Conservation (phyloP, 2,797 vertebrate species). For the Paguma larvata region DNA sequence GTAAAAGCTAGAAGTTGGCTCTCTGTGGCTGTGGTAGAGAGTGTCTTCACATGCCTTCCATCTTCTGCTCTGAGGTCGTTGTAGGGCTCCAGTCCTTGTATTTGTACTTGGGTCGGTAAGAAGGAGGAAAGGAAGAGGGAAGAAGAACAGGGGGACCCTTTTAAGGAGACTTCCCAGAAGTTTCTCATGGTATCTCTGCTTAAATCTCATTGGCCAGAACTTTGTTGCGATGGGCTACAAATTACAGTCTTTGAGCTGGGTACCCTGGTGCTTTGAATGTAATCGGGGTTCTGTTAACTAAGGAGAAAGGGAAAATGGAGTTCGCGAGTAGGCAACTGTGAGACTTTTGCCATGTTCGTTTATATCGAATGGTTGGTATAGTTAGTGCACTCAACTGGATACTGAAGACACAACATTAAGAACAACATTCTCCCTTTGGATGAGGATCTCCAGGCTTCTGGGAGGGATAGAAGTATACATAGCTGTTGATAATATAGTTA, state of each 20-base stretch:
- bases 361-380: neutral
- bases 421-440: neutral
- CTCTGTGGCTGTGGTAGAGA: neutral
- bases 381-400: neutral
- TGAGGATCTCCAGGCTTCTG: neutral
- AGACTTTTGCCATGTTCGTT: neutral
- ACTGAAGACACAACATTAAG: neutral
- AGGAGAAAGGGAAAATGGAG: neutral
- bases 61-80: neutral
- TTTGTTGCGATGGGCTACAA: neutral
- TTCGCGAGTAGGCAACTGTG: neutral
- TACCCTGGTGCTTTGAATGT: neutral
- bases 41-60: rapidly evolving
- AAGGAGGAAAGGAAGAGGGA: neutral
- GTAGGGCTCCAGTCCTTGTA: neutral
- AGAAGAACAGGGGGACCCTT: neutral
- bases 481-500: neutral
- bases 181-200: neutral
- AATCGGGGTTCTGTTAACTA: neutral
- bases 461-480: neutral
- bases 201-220: neutral
- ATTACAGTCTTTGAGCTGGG: neutral
- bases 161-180: neutral
- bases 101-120: neutral
- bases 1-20: neutral